These are phyloP conservation scores for Netta rufina DNA, from an alignment of 2,797 vertebrate genomes.

Conservation along the genomic window DNA sequence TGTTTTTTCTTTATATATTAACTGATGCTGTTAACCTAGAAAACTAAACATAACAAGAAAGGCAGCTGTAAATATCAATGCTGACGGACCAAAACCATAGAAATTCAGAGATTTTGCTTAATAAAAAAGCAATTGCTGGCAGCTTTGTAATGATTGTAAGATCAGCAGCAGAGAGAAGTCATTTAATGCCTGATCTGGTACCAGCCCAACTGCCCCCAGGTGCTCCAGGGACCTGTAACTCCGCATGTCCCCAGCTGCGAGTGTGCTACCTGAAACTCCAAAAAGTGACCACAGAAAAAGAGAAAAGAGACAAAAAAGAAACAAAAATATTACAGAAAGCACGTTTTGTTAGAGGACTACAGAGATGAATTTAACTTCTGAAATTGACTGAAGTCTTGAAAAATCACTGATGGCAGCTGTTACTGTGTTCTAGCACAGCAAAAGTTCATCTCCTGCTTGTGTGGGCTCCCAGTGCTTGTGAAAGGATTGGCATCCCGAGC, in stretches of 20 bases:
- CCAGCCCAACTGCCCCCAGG: neutral
- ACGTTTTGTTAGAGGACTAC: neutral
- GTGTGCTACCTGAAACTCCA: neutral
- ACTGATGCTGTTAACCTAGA: neutral
- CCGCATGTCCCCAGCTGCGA: accelerated
- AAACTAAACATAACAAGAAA: neutral
- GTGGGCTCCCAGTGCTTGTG: neutral
- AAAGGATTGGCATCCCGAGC: neutral
- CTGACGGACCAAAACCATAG: neutral
- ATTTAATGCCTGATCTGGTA: neutral
- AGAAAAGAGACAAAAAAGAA: neutral
- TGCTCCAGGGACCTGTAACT: neutral
- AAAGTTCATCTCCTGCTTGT: neutral
- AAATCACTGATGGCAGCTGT: neutral
- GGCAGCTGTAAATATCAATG: neutral
- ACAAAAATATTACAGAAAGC: neutral
- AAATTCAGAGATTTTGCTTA: neutral
- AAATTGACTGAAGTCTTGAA: neutral
- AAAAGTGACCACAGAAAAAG: neutral
- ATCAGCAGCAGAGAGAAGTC: neutral
- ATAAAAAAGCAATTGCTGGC: neutral
- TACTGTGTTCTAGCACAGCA: neutral
- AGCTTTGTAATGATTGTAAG: neutral
- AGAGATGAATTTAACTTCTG: neutral
- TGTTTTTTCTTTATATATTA: neutral